phyloP scores from a whole-genome alignment of 2,888 invertebrate genomes.

The Spialia ferax region DNA sequence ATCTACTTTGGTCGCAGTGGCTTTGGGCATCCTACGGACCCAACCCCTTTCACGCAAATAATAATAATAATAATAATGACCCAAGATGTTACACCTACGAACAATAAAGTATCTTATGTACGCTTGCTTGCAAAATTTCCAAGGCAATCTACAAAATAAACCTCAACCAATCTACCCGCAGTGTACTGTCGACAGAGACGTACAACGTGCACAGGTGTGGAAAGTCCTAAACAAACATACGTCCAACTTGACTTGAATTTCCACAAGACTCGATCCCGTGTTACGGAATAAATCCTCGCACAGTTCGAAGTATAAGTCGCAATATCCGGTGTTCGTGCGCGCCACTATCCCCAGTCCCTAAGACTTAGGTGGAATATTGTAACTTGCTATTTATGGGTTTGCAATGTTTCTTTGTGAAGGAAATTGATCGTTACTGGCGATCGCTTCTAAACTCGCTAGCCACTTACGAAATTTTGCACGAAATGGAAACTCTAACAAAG shows the following conservation, averaged over 20 bases:
- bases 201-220: slow-evolving; percentile 53
- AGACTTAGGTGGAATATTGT: slow-evolving; percentile 38
- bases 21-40: too few relatives aligned
- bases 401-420: slow-evolving; percentile 38
- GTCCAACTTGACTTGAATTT: slow-evolving; percentile 48
- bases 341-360: slow-evolving; percentile 28
- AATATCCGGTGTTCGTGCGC: slow-evolving; percentile 38
- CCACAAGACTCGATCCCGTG: slow-evolving; percentile 32
- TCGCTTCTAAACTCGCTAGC: slow-evolving; percentile 18
- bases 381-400: slow-evolving; percentile 39
- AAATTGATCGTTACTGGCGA: slow-evolving; percentile 37
- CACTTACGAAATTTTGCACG: slow-evolving; percentile 12
- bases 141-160: neutral
- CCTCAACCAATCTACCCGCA: slow-evolving; percentile 37
- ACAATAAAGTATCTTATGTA: neutral
- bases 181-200: slow-evolving; percentile 51
- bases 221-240: slow-evolving; percentile 53
- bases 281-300: slow-evolving; percentile 37
- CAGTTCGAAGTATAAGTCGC: slow-evolving; percentile 39
- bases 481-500: slow-evolving; percentile 10
- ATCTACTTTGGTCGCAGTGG: too few relatives aligned
- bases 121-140: neutral
- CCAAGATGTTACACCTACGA: too few relatives aligned
- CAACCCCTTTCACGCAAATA: too few relatives aligned
- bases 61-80: too few relatives aligned